Evolutionary conservation across 2,888 invertebrate species (phyloP).

Genomic region (Notodonta dromedarius): DNA sequence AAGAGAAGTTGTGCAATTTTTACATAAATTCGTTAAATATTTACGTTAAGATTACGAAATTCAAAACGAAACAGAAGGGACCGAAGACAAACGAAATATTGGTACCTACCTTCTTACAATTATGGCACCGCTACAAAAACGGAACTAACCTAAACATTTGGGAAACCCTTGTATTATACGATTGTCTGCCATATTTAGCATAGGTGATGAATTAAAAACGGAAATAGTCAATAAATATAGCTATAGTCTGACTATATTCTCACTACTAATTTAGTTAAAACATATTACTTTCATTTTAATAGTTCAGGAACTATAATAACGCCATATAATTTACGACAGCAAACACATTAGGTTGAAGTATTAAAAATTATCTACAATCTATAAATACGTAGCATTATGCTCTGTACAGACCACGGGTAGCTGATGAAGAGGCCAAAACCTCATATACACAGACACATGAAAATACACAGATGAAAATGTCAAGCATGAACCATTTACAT

Average conservation of each 20-base stretch:
- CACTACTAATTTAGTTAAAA: too few species aligned
- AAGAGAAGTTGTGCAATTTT: slow-evolving; percentile 22
- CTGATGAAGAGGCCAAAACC: neutral
- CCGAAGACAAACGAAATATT: neutral
- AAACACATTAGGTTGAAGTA: neutral
- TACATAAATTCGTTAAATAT: slow-evolving; percentile 24
- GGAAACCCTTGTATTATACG: too few species aligned
- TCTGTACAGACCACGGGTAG: neutral
- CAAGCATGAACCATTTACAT: too few species aligned
- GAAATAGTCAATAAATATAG: too few species aligned
- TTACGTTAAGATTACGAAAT: slow-evolving; percentile 15
- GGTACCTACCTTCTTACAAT: neutral
- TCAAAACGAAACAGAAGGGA: neutral
- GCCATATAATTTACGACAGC: neutral
- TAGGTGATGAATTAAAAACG: too few species aligned
- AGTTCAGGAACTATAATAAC: neutral
- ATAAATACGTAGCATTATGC: neutral
- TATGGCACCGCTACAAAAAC: slow-evolving; percentile 39
- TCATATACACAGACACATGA: too few species aligned
- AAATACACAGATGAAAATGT: too few species aligned
- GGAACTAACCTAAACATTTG: neutral
- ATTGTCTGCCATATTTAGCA: too few species aligned
- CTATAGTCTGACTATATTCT: too few species aligned
- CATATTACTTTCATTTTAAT: neutral
- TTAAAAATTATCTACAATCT: slow-evolving; percentile 1